phyloP scores from a whole-genome alignment of 2,888 invertebrate species.

The Bombylius discolor region DNA sequence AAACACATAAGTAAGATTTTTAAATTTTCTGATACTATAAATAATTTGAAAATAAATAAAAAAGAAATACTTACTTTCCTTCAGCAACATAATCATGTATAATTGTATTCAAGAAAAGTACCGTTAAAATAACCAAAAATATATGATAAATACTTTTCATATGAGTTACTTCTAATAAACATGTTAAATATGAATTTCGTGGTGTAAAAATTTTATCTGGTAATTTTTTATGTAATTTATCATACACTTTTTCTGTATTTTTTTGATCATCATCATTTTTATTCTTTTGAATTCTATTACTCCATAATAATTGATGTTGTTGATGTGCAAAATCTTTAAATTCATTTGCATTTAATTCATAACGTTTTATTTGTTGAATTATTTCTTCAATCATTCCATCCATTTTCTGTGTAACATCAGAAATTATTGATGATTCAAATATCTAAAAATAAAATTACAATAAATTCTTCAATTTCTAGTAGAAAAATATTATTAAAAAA shows the following conservation, averaged over 20 bases:
- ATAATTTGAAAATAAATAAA: background rate
- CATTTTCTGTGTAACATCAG: slow-evolving; percentile 28
- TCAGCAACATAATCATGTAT: slow-evolving; percentile 58
- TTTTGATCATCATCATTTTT: background rate
- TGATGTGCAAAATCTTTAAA: slow-evolving; percentile 24
- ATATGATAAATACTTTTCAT: slow-evolving; percentile 75
- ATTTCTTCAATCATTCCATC: slow-evolving; percentile 29
- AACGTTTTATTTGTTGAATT: slow-evolving; percentile 27
- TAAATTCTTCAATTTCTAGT: background rate
- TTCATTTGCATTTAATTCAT: slow-evolving; percentile 26
- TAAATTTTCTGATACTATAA: no score
- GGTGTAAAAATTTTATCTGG: slow-evolving; percentile 54
- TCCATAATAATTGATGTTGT: slow-evolving; percentile 12
- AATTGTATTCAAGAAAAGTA: slow-evolving; percentile 58
- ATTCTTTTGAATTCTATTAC: slow-evolving; percentile 8
- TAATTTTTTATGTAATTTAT: slow-evolving; percentile 17
- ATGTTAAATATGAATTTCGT: slow-evolving; percentile 68
- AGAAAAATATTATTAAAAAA: background rate
- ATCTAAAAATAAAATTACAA: slow-evolving; percentile 8
- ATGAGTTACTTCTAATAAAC: slow-evolving; percentile 62
- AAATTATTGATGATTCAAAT: slow-evolving; percentile 22
- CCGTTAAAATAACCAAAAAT: slow-evolving; percentile 61
- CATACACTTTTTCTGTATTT: no score
- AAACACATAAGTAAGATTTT: no score
- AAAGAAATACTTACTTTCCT: slow-evolving; percentile 47